These are phyloP conservation scores for Miltochrista miniata DNA, from an alignment of 2,888 invertebrate species.

Conservation along the genomic window DNA sequence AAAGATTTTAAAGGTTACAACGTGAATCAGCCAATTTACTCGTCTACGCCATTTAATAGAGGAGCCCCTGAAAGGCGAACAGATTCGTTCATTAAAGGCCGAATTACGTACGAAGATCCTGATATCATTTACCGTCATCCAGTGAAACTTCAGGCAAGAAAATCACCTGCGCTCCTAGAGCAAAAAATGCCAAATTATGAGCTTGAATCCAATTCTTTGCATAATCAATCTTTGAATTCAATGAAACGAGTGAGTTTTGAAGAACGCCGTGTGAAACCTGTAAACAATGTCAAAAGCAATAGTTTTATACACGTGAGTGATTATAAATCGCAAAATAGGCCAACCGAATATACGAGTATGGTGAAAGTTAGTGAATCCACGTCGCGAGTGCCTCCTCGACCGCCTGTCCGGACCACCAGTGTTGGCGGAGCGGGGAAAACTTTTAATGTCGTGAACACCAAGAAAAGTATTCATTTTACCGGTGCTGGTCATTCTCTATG, in stretches of 20 bases:
- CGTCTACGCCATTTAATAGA: conserved; percentile 55
- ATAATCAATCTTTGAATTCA: conserved; percentile 33
- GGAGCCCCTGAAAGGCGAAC: conserved; percentile 66
- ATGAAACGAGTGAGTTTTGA: conserved; percentile 67
- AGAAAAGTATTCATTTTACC: conserved; percentile 36
- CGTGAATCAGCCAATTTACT: conserved; percentile 48
- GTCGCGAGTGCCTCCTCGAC: conserved; percentile 55
- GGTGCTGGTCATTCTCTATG: conserved; percentile 50
- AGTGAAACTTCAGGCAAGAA: conserved; percentile 46
- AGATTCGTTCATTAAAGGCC: conserved; percentile 58
- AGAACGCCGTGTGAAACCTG: conserved; percentile 39
- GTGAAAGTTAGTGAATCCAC: conserved; percentile 36
- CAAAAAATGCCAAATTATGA: conserved; percentile 43
- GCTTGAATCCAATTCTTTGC: conserved; percentile 47
- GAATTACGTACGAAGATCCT: conserved; percentile 40
- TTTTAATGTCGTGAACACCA: conserved; percentile 42
- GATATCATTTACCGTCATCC: conserved; percentile 62
- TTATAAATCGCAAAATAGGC: conserved; percentile 30
- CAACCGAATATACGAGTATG: conserved; percentile 25
- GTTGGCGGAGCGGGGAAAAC: conserved; percentile 44
- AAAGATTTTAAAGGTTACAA: conserved; percentile 45
- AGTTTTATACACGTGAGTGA: conserved; percentile 35
- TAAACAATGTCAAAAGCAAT: conserved; percentile 26
- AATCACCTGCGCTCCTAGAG: conserved; percentile 35
- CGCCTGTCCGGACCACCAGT: conserved; percentile 70